Base-by-base conservation (phyloP, 1,140 invertebrate species). In the Callitettix versicolor region DNA sequence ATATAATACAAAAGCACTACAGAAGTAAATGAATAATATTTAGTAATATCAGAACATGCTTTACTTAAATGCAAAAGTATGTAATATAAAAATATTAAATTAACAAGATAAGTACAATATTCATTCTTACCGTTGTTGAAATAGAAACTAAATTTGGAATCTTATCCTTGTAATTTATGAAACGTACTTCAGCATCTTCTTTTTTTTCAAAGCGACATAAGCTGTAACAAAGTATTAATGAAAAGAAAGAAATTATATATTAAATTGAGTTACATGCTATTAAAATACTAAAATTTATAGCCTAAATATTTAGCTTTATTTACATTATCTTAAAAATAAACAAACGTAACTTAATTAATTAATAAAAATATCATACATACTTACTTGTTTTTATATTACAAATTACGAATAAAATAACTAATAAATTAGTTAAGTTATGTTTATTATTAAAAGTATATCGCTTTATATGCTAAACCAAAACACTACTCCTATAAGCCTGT, bases 101-200 rank as follows among this genome's bases (percentile, higher is more conserved):
- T n/a, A n/a, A n/a, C n/a, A n/a, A n/a, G n/a, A n/a, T n/a, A n/a
- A n/a, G n/a, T n/a, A n/a, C n/a, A n/a, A n/a, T n/a, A n/a, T n/a
- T n/a, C n/a, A n/a, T n/a, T 62, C 65, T 71, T 73, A 87, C 84
- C 67, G 86, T 82, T 68, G 75, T 79, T 15, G 78, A 79, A 43
- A 85, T 73, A 66, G 79, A 76, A 2, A 86, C 74, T 58, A 85
- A 79, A 11, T 77, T 58, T 18, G 86, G 84, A 60, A 89, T 69
- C 63, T 79, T 82, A 62, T 86, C 82, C 64, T 84, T 81, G 43
- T 81, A 80, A n/a, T 77, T 71, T 50, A 79, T 72, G 68, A 90
- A 93, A 61, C 76, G 75, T 12, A 75, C 69, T 67, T 85, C 80
- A 2, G 79, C 79, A 36, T 80, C 79, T 41, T 76, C 70, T 53